Percentiles rank a stretch among this genome's conserved stretches.
Evolutionary conservation across 1,140 invertebrate genomes (phyloP).

Genomic region (Hyles euphorbiae): DNA sequence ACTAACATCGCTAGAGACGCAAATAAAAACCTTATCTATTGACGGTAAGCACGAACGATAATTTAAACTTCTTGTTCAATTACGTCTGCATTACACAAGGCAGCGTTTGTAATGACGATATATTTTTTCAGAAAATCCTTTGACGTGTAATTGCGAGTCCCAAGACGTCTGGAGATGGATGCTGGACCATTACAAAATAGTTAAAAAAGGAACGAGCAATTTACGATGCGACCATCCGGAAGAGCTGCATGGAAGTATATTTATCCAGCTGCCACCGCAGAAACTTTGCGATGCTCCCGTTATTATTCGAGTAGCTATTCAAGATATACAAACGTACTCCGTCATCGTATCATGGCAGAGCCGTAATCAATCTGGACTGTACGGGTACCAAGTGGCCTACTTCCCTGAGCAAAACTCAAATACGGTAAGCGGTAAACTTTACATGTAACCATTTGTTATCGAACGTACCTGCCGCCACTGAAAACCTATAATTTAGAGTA

Average conservation of each 20-base stretch:
- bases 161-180: constrained; percentile 93
- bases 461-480: constrained; percentile 23
- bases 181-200: constrained; percentile 86
- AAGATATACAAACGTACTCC: constrained; percentile 92
- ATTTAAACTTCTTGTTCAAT: background rate
- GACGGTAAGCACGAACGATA: constrained; percentile 79
- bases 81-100: background rate
- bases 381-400: constrained; percentile 91
- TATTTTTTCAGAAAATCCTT: constrained; percentile 85
- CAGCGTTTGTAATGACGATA: background rate
- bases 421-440: constrained; percentile 42
- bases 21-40: constrained; percentile 84
- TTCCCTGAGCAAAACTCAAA: constrained; percentile 80
- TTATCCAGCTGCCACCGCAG: constrained; percentile 85
- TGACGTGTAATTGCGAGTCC: constrained; percentile 88
- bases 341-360: constrained; percentile 92
- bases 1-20: constrained; percentile 85
- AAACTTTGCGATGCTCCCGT: constrained; percentile 89
- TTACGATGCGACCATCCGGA: constrained; percentile 87
- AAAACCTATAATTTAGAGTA: constrained; percentile 32
- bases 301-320: constrained; percentile 87
- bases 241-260: constrained; percentile 83
- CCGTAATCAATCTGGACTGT: constrained; percentile 89
- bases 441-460: background rate
- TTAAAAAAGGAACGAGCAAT: constrained; percentile 74